Conservation (phyloP, 2,888 invertebrate genomes). For the Notodonta ziczac region DNA sequence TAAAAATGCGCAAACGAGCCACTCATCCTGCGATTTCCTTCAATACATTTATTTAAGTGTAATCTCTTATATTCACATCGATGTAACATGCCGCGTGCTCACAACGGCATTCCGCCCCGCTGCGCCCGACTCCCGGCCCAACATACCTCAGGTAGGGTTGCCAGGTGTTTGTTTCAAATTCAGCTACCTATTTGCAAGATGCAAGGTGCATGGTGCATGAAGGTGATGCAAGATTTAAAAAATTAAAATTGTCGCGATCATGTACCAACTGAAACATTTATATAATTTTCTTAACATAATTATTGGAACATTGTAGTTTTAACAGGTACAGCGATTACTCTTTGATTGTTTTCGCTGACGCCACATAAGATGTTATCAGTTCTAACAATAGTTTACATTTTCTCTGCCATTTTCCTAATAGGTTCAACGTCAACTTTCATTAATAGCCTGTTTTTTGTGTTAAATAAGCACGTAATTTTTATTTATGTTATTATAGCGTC, state of each 20-base stretch:
- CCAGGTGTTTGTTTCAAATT: neutral
- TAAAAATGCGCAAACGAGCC: neutral
- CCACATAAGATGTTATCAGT: no score
- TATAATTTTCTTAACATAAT: no score
- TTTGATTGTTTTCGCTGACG: no score
- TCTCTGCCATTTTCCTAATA: no score
- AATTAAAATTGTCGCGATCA: neutral
- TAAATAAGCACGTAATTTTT: no score
- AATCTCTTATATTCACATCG: slow-evolving; percentile 47
- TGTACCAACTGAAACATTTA: no score
- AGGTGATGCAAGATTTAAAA: neutral
- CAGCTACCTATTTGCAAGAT: neutral
- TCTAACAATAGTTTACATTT: no score
- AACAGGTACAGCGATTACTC: no score
- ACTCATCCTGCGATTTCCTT: neutral
- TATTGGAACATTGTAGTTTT: no score
- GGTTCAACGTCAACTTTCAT: no score
- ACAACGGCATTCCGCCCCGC: slow-evolving; percentile 45
- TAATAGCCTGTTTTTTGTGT: no score
- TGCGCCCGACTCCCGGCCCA: slow-evolving; percentile 32
- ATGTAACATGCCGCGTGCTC: slow-evolving; percentile 51
- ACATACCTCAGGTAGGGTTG: slow-evolving; percentile 3
- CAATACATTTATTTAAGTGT: slow-evolving; percentile 38
- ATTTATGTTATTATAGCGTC: neutral
- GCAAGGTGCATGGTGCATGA: no score